Percentiles rank a stretch among this genome's conserved stretches.
Conservation (phyloP, 2,888 invertebrate species). For the Drosophila nigritarsus region DNA sequence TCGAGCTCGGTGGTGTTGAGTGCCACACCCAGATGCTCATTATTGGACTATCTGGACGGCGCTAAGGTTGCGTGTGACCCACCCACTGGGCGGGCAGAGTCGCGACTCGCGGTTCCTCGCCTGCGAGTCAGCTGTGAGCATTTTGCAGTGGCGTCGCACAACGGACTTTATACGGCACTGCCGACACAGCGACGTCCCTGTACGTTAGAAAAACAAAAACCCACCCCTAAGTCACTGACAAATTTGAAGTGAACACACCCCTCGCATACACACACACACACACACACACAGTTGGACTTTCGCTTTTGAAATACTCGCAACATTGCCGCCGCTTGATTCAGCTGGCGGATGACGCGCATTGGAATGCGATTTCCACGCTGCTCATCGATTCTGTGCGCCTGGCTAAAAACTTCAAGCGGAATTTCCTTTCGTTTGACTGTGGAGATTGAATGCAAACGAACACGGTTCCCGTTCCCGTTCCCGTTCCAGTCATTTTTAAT, state of each 20-base stretch:
- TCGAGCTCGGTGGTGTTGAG: conserved; percentile 41
- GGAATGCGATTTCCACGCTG: conserved; percentile 55
- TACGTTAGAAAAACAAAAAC: conserved; percentile 38
- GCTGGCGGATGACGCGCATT: conserved; percentile 50
- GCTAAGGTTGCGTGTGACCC: conserved; percentile 58
- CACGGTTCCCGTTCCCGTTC: not conserved
- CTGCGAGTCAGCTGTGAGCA: conserved; percentile 47
- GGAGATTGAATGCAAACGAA: conserved; percentile 11
- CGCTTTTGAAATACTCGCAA: conserved; percentile 41
- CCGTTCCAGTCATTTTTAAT: not conserved
- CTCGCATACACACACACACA: conserved; percentile 38
- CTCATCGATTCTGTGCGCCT: conserved; percentile 73
- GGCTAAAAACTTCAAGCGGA: conserved; percentile 82
- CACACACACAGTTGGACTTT: conserved; percentile 41
- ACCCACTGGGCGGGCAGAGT: conserved; percentile 69
- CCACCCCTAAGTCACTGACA: conserved; percentile 62
- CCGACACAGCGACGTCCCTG: conserved; percentile 33
- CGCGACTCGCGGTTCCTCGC: conserved; percentile 40
- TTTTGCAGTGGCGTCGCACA: conserved; percentile 55
- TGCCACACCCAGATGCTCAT: conserved; percentile 62
- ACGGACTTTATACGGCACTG: not conserved
- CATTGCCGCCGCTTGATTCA: conserved; percentile 28
- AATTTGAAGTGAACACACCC: conserved; percentile 69
- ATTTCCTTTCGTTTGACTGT: conserved; percentile 83
- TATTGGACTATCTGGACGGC: conserved; percentile 54